Evolutionary conservation across 1,140 invertebrate species (phyloP), one percentile per base, ranked within the genome.

Genomic region (Campoletis sonorensis): DNA sequence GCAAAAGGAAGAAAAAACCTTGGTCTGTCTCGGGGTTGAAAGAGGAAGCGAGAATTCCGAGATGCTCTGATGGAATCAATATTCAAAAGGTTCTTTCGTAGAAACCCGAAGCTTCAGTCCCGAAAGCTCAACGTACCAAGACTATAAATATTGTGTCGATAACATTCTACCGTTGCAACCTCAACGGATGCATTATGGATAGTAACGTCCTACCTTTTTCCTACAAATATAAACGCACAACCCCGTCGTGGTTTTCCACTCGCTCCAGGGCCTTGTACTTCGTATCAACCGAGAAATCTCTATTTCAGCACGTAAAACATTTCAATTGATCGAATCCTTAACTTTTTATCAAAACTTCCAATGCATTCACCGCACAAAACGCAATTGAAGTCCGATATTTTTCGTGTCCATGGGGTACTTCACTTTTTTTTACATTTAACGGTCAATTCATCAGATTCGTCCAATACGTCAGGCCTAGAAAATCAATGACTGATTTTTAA

Each of bases 131-230:
- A 67, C 13, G 23, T 67, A 30, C 26, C 23, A 4, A 27, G 61
- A 67, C 61, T 67, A 67, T 67, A 67, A 67, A 67, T 67, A 67
- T 67, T 67, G 61, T 67, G 61, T 67, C 61, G 61, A 67, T 67
- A 67, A 67, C 23, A 67, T 67, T 67, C 61, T 67, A 67, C 23
- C 61, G 21, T 67, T 70, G 67, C 30, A n/a, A 11, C 27, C 67
- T 0, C 67, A 70, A 15, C 27, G 67, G 27, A 70, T 70, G 67
- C 67, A 70, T 70, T 70, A 70, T 70, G 67, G 67, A 70, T 70
- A 70, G 21, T 64, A 27, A 23, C 18, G 67, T 4, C 16, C 30
- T 33, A 70, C 67, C 11, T 33, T 33, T 33, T 70, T 45, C 67
- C 16, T 15, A 18, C 27, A 33, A 70, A 54, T 21, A 54, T 54